Base-by-base conservation (phyloP, 2,797 vertebrate genomes). In the Chromobotia macracanthus region DNA sequence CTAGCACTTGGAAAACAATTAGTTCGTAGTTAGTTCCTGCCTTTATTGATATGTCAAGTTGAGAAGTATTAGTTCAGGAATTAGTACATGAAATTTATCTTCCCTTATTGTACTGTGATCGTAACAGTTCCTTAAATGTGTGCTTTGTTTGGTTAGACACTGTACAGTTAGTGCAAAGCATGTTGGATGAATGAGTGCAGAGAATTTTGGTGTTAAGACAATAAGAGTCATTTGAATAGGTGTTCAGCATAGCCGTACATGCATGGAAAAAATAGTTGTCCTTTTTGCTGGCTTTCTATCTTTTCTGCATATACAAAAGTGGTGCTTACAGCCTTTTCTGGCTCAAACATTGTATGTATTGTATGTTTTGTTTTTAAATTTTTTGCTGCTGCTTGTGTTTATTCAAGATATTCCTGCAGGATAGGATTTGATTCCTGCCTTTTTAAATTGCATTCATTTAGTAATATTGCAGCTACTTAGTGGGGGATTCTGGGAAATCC, bases 351-450 rank as follows among this genome's bases (percentile, higher is more conserved):
- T 48, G 2, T 71, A n/a, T n/a, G n/a, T n/a, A n/a, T 50, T 61
- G 28, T 56, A 11, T 66, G 55, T n/a, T 41, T 75, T 69, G 51
- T n/a, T 78, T 46, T 76, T 74, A 25, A 7, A 23, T 56, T 73
- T 72, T 50, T 60, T 72, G 78, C 80, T 80, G 81, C 78, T 85
- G 68, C 69, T 61, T 71, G 68, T 72, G 41, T 77, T 41, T 41
- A 64, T 77, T 58, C 11, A 19, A 51, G 23, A 11, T 41, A 25
- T 70, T 80, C 69, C 46, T 50, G 56, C 70, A 74, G 71, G 46
- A 25, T 68, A 80, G 46, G 65, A 51, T 35, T 75, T 77, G 9
- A 65, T 6, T 5, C 67, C 60, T 28, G 19, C 15, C 16, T 55
- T 66, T 48, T 68, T 68, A 44, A 69, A 55, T 67, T 28, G 13